Percentiles rank a stretch among this genome's conserved stretches.
Evolutionary conservation across 2,888 invertebrate genomes (phyloP).

Genomic region (Drosophila gaucha): DNA sequence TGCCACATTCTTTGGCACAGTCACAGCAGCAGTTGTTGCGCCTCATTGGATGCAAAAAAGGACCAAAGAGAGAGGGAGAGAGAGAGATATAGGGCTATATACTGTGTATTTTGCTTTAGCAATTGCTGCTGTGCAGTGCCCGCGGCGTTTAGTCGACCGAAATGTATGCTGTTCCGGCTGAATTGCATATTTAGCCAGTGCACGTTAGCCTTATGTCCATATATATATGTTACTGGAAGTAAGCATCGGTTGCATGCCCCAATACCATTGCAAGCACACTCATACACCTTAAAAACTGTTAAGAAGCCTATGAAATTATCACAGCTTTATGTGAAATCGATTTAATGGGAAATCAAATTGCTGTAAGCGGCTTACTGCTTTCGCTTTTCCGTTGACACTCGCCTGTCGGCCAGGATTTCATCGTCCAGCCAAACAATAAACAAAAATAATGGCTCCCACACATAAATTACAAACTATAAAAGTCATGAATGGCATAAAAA

Average conservation of each 20-base stretch:
- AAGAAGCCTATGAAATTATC: conserved; percentile 48
- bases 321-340: conserved; percentile 45
- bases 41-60: conserved; percentile 58
- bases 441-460: conserved; percentile 59
- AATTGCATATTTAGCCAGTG: conserved; percentile 64
- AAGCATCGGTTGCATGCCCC: conserved; percentile 19
- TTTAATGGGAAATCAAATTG: conserved; percentile 47
- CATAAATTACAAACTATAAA: conserved; percentile 75
- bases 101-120: conserved; percentile 36
- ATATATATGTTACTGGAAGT: conserved; percentile 3
- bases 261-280: background rate
- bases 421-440: conserved; percentile 51
- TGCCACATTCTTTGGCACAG: conserved; percentile 64
- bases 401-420: conserved; percentile 43
- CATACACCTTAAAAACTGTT: conserved; percentile 21
- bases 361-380: conserved; percentile 32
- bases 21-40: conserved; percentile 62
- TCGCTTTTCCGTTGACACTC: conserved; percentile 55
- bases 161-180: conserved; percentile 74
- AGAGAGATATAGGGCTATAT: background rate
- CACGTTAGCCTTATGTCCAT: conserved; percentile 18
- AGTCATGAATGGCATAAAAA: conserved; percentile 46
- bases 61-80: background rate
- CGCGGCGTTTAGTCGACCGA: conserved; percentile 63
- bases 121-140: conserved; percentile 34